Conservation (phyloP, 1,140 invertebrate species). For the Apis cerana region DNA sequence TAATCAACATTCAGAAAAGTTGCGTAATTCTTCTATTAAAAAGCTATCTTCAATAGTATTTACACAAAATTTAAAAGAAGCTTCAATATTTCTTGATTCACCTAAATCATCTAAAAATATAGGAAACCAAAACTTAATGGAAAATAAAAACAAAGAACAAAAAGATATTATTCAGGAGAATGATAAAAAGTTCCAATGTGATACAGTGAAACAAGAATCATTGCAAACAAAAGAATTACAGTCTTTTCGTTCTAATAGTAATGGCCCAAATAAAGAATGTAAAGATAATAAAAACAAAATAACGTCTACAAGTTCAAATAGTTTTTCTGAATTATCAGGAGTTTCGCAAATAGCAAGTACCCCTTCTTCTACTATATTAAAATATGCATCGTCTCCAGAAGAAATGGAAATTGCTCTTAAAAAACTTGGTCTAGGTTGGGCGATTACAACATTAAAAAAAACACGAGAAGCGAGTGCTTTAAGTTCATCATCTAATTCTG, state of each 20-base stretch:
- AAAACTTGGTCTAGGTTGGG: constrained; percentile 85
- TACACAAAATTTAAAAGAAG: constrained; percentile 24
- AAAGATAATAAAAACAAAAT: constrained; percentile 61
- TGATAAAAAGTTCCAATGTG: constrained; percentile 52
- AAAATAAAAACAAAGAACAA: constrained; percentile 7
- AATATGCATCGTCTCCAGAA: constrained; percentile 78
- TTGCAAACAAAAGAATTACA: constrained; percentile 10
- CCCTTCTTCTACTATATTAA: constrained; percentile 68
- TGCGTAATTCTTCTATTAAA: background rate
- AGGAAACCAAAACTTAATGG: background rate
- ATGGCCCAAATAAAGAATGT: constrained; percentile 12
- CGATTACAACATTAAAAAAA: constrained; percentile 85
- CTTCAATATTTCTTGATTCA: background rate
- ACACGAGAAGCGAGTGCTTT: constrained; percentile 84
- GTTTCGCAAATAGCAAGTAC: constrained; percentile 75
- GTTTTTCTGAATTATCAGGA: constrained; percentile 74
- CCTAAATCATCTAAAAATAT: constrained; percentile 12
- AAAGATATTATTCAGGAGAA: background rate
- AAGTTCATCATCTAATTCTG: constrained; percentile 83
- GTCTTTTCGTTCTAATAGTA: constrained; percentile 7
- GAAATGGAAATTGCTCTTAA: constrained; percentile 82
- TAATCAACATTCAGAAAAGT: background rate
- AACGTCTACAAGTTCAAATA: constrained; percentile 69
- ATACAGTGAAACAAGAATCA: constrained; percentile 1
- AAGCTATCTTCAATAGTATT: constrained; percentile 2